Evolutionary conservation across 2,113 vertebrate genomes (phyloP), one percentile per base, ranked within the genome.

Genomic region (Corythaixoides concolor): DNA sequence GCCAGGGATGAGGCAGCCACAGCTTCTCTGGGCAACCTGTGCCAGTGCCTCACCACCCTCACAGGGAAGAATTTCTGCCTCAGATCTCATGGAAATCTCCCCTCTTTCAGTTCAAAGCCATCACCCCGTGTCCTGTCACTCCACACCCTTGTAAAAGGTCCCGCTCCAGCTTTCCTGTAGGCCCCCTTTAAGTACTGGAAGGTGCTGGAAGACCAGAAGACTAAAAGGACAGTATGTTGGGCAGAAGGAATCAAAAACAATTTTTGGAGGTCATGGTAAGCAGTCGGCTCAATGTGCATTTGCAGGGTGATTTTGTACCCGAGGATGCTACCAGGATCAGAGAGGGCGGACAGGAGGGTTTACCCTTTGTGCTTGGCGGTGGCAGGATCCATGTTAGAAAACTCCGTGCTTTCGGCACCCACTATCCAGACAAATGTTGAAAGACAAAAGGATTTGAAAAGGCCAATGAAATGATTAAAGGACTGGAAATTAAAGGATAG

Each of bases 301-400:
- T n/a, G 28, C 1, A 0, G 59, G n/a, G 39, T 2, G 6, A 0
- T 56, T 39, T 26, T 20, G 33, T 55, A 3, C 15, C 11, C n/a
- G 0, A 6, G 45, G 66, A 8, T 19, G 60, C 21, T 6, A 5
- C 1, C 18, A 2, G 15, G 23, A 23, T 4, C 21, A 2, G 16
- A 17, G 72, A 6, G 24, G 7, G 32, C 9, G 6, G 19, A 3
- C 12, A 1, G 50, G 35, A 43, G 72, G 15, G 32, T 15, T 47
- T 15, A 3, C 33, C 58, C 43, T 12, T 5, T 2, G 16, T 20
- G 39, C 53, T 19, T 3, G 22, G 20, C 4, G 39, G 13, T 4
- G 53, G 32, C 47, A 6, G 50, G 26, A 7, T 22, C 55, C 39
- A 11, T 5, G 8, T 7, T 20, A 8, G 64, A 24, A 15, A 55